Base-by-base conservation (phyloP, 2,797 vertebrate genomes). In the Astyanax mexicanus region DNA sequence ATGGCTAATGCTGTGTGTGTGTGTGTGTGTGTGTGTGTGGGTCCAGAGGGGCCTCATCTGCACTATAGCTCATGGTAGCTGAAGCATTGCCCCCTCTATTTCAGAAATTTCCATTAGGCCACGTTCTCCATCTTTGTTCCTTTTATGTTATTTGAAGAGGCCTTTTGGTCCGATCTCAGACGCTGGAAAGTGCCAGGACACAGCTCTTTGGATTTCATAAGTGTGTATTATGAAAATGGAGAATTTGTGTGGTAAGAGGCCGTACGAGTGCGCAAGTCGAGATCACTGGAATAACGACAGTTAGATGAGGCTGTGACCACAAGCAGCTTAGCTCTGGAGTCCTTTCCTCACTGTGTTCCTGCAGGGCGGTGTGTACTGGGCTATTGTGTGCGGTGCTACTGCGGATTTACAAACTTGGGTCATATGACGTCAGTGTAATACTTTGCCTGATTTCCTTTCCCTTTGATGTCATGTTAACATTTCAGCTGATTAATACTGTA, bases 261-360 rank as follows among this genome's bases (percentile, higher is more conserved):
- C 45, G 38, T 25, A 49, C 47, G 13, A 37, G 60, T 61, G 69
- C 45, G 66, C 52, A 77, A 74, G 45, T 74, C 17, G 47, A 72
- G 81, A 79, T 44, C 40, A 57, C 23, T 67, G 61, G 45, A 65
- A 49, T 67, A 74, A 75, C 60, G 60, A 29, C 45, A 72, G 52
- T 74, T 80, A 51, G 61, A 27, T 52, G 32, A 74, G 37, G 25
- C 65, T 64, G 54, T 69, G 52, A 54, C 51, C 51, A 44, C 75
- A 78, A 74, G 71, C 72, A 29, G 62, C 77, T 78, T 78, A 45
- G 66, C 76, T 68, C 38, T 55, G 44, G 66, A 66, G 62, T 72
- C 47, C 64, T 69, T 54, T 81, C 68, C 38, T 71, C 27, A 35
- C 61, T 75, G 64, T 57, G 68, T 69, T 72, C 65, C 64, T 57